These are phyloP conservation scores for Oxyura jamaicensis DNA, from an alignment of 2,113 vertebrate species.

Conservation along the genomic window DNA sequence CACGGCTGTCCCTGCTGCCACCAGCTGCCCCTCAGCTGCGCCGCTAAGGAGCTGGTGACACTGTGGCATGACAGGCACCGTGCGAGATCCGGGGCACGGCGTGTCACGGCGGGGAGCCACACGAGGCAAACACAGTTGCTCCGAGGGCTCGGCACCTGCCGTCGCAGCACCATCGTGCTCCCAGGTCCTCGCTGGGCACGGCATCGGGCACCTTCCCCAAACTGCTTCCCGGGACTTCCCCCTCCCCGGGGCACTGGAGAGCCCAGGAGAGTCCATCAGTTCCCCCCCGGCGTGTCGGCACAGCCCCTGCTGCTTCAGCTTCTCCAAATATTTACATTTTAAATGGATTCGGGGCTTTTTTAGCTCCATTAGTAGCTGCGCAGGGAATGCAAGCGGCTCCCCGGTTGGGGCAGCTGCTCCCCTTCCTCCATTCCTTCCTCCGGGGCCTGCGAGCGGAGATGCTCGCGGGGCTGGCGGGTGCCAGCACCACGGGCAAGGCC, in stretches of 20 bases:
- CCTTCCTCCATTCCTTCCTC: neutral
- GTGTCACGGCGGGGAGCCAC: neutral
- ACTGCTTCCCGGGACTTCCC: neutral
- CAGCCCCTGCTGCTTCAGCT: neutral
- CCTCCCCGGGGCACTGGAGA: neutral
- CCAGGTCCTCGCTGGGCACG: neutral
- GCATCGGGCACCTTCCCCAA: neutral
- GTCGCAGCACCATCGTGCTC: accelerated
- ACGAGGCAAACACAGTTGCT: neutral
- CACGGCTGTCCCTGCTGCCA: neutral
- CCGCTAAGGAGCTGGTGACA: conserved; percentile 57
- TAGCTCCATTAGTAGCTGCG: neutral
- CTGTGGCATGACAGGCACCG: neutral
- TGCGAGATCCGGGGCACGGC: accelerated
- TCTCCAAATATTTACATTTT: neutral
- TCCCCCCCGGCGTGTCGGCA: neutral
- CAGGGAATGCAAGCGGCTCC: neutral
- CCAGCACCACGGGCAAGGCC: no score
- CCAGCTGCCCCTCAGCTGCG: neutral
- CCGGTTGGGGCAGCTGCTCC: no score
- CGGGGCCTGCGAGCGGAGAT: no score
- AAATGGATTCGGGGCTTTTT: neutral
- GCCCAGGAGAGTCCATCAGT: neutral
- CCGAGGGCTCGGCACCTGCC: neutral
- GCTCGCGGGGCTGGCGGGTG: no score